phyloP scores from a whole-genome alignment of 1,140 invertebrate genomes.

The Zaprionus ghesquierei region DNA sequence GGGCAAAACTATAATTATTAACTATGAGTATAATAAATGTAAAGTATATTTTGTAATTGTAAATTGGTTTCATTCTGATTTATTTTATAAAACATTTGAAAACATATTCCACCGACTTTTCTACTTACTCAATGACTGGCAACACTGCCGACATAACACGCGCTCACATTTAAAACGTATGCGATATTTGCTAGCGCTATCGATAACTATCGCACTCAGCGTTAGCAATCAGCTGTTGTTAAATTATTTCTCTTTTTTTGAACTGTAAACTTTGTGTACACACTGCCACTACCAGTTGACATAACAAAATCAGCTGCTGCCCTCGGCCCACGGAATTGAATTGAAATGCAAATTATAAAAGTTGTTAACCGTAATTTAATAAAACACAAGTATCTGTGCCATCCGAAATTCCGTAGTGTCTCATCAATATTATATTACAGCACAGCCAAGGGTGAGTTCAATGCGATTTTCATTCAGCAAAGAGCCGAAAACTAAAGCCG shows the following conservation, averaged over 20 bases:
- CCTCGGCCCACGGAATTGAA: conserved; percentile 16
- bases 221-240: conserved; percentile 39
- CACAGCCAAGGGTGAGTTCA: conserved; percentile 42
- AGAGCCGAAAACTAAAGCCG: conserved; percentile 5
- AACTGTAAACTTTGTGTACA: conserved; percentile 31
- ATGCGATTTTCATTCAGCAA: conserved; percentile 49
- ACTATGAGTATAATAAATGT: neutral
- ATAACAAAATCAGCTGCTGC: conserved; percentile 46
- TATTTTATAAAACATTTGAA: no score
- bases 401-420: conserved; percentile 21
- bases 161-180: neutral
- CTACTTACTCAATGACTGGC: neutral
- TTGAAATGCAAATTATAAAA: conserved; percentile 67
- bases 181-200: conserved; percentile 4
- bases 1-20: no score
- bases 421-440: conserved; percentile 25
- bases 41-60: neutral
- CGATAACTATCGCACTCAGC: conserved; percentile 26
- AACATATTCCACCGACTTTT: neutral
- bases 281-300: conserved; percentile 51
- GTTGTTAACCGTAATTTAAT: conserved; percentile 51
- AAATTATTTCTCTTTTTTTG: neutral
- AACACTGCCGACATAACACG: neutral
- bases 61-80: neutral
- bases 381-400: conserved; percentile 47